Percentiles rank a stretch among this genome's conserved stretches.
Evolutionary conservation across 2,888 invertebrate genomes (phyloP).

Genomic region (Patella depressa): DNA sequence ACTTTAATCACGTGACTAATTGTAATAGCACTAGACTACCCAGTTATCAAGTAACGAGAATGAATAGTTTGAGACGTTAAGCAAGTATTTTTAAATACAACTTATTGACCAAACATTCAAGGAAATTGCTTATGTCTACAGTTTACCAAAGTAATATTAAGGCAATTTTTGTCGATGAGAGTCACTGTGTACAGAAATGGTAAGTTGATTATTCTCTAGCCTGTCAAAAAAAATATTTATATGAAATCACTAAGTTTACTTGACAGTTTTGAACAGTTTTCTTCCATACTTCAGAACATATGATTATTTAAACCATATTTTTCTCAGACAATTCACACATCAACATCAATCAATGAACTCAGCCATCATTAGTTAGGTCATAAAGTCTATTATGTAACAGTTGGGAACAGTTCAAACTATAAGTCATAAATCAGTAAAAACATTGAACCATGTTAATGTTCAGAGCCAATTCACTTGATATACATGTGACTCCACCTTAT

Average conservation of each 20-base stretch:
- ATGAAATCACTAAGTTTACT: constrained; percentile 6
- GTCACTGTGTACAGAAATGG: constrained; percentile 6
- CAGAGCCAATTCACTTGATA: no score
- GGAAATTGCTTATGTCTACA: background rate
- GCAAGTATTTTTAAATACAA: no score
- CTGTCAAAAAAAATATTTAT: background rate
- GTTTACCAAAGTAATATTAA: constrained; percentile 7
- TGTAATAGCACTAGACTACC: no score
- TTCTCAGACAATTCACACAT: constrained; percentile 6
- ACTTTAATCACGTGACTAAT: no score
- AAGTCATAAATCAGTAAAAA: no score
- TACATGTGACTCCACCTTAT: no score
- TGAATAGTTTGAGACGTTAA: no score
- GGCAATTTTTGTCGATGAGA: constrained; percentile 5
- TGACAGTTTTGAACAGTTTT: constrained; percentile 1
- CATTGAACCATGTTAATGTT: no score
- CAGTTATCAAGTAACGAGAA: no score
- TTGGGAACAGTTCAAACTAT: no score
- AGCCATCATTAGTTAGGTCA: no score
- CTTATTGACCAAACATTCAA: constrained; percentile 10
- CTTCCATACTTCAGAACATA: background rate
- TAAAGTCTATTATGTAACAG: no score
- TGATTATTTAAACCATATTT: background rate
- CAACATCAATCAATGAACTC: background rate
- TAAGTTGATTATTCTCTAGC: background rate